Evolutionary conservation across 2,888 invertebrate species (phyloP).

Genomic region (Drosophila paranaensis): DNA sequence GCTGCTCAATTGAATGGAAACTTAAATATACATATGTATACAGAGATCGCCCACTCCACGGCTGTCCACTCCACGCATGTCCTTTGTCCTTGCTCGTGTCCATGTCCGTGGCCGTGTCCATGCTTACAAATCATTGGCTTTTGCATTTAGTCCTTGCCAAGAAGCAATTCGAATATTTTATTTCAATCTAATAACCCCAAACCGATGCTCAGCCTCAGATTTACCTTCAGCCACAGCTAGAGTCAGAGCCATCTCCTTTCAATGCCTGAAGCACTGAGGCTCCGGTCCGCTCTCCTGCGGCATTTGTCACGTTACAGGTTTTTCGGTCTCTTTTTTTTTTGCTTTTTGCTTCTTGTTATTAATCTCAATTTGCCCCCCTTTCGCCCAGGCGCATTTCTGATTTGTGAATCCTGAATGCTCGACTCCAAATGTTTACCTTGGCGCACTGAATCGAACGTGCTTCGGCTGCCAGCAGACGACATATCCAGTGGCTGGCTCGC

Average conservation of each 20-base stretch:
- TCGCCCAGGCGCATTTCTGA: slow-evolving; percentile 36
- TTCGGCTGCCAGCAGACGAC: slow-evolving; percentile 32
- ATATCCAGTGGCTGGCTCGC: slow-evolving; percentile 30
- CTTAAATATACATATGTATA: slow-evolving; percentile 64
- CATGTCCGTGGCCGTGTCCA: slow-evolving; percentile 53
- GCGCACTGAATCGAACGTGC: slow-evolving; percentile 45
- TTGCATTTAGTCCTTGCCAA: slow-evolving; percentile 62
- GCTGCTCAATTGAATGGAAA: slow-evolving; percentile 69
- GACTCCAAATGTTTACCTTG: slow-evolving; percentile 50
- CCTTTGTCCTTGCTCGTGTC: slow-evolving; percentile 24
- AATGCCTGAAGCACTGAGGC: slow-evolving; percentile 7
- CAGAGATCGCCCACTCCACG: slow-evolving; percentile 25
- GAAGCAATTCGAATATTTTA: slow-evolving; percentile 64
- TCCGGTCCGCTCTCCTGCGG: slow-evolving; percentile 36
- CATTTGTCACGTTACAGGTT: slow-evolving; percentile 73
- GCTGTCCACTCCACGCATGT: neutral
- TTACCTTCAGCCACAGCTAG: slow-evolving; percentile 9
- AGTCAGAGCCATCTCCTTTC: neutral
- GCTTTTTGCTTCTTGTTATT: slow-evolving; percentile 57
- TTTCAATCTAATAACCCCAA: slow-evolving; percentile 64
- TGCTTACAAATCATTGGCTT: slow-evolving; percentile 71
- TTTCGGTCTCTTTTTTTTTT: slow-evolving; percentile 16
- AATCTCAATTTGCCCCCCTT: slow-evolving; percentile 67
- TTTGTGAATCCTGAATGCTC: slow-evolving; percentile 22
- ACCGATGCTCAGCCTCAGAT: slow-evolving; percentile 31